phyloP scores from a whole-genome alignment of 2,113 vertebrate species.

The Aplodontia rufa region DNA sequence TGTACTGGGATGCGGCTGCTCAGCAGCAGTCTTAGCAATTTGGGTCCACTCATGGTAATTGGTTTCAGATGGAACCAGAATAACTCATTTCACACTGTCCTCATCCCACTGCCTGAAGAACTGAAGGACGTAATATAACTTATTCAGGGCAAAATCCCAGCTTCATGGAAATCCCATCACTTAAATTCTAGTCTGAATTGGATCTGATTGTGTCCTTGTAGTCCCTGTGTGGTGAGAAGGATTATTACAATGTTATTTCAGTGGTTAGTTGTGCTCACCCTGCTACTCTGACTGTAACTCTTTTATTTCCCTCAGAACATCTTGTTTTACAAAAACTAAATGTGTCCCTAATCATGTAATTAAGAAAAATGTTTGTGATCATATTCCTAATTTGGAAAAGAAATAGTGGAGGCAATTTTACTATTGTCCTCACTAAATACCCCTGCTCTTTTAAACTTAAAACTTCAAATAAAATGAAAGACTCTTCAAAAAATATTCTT shows the following conservation, averaged over 20 bases:
- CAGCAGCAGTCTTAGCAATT: constrained; percentile 40
- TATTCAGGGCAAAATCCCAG: constrained; percentile 38
- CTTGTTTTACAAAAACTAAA: constrained; percentile 36
- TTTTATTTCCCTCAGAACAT: not conserved
- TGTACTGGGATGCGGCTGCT: constrained; percentile 10
- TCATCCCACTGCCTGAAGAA: not conserved
- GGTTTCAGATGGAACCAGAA: constrained; percentile 73
- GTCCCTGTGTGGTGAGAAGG: not conserved
- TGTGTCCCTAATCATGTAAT: constrained; percentile 38
- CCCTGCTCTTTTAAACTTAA: not conserved
- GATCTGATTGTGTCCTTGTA: not conserved
- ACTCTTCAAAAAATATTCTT: not conserved
- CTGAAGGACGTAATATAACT: not conserved
- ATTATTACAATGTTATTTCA: constrained; percentile 23
- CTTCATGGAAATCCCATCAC: constrained; percentile 46
- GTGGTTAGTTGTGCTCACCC: not conserved
- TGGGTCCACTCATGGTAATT: constrained; percentile 64
- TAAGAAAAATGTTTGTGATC: constrained; percentile 43
- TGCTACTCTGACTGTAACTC: not conserved
- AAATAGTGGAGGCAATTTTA: not conserved
- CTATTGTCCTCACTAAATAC: constrained; percentile 22
- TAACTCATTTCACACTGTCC: constrained; percentile 38
- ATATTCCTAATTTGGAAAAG: constrained; percentile 42
- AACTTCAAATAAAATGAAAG: not conserved
- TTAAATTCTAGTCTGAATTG: not conserved